Conservation (phyloP, 1,140 invertebrate genomes). For the Tribolium castaneum region DNA sequence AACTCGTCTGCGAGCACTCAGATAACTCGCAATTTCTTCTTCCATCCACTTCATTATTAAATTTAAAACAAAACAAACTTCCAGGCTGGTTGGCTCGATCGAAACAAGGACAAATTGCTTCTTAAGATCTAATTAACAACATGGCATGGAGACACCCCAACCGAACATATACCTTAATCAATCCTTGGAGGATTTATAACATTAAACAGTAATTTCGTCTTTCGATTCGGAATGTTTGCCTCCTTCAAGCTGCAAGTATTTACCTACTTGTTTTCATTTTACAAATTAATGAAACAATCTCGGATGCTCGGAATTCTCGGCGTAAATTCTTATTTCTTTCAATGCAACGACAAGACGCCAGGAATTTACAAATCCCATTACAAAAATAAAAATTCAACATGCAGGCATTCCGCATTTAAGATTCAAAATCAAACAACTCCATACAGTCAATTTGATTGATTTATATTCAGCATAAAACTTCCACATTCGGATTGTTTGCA, state of each 20-base stretch:
- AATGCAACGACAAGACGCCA: background rate
- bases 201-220: slow-evolving; percentile 28
- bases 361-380: slow-evolving; percentile 40
- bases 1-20: background rate
- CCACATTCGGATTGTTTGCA: slow-evolving; percentile 34
- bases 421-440: slow-evolving; percentile 51
- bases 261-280: slow-evolving; percentile 7
- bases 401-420: slow-evolving; percentile 46
- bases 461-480: slow-evolving; percentile 52
- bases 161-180: slow-evolving; percentile 22
- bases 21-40: background rate
- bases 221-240: background rate
- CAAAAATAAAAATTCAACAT: slow-evolving; percentile 47
- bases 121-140: slow-evolving; percentile 27
- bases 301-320: background rate
- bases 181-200: slow-evolving; percentile 29
- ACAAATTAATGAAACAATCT: slow-evolving; percentile 37
- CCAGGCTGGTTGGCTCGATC: background rate
- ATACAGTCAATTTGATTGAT: slow-evolving; percentile 53
- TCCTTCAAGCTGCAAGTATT: background rate
- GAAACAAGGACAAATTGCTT: slow-evolving; percentile 23
- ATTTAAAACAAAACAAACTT: slow-evolving; percentile 26
- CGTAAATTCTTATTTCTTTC: background rate
- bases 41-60: background rate
- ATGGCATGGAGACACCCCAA: slow-evolving; percentile 14